Evolutionary conservation across 64 coral and sea anemone genomes (phyloP), one percentile per base, ranked within the genome.

Genomic region (Astreopora myriophthalma): DNA sequence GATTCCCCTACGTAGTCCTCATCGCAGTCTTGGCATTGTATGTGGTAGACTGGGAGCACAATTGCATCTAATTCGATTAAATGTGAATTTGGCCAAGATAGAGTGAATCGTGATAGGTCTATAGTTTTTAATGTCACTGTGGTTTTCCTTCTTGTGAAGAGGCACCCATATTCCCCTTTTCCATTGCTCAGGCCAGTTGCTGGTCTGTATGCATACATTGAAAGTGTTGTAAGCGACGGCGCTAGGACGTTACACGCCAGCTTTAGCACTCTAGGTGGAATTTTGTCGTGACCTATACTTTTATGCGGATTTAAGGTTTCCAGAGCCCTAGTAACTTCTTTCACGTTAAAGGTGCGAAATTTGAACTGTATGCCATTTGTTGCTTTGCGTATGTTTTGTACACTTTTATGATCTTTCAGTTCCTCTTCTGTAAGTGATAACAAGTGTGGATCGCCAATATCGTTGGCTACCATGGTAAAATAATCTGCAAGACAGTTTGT

Each of bases 31-130:
- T n/a, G n/a, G n/a, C n/a, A n/a, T n/a, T n/a, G n/a, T n/a, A n/a
- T n/a, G n/a, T n/a, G n/a, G n/a, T n/a, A n/a, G n/a, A n/a, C n/a
- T n/a, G n/a, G n/a, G n/a, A n/a, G n/a, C n/a, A n/a, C n/a, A n/a
- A n/a, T n/a, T n/a, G n/a, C n/a, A n/a, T n/a, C n/a, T n/a, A n/a
- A n/a, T n/a, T n/a, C n/a, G n/a, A n/a, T n/a, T n/a, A n/a, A n/a
- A n/a, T n/a, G n/a, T n/a, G n/a, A n/a, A n/a, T n/a, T n/a, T n/a
- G n/a, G n/a, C n/a, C n/a, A n/a, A n/a, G n/a, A n/a, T n/a, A n/a
- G n/a, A n/a, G n/a, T n/a, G 48, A 52, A 88, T 35, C 23, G 86
- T 88, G 16, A 87, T 87, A 16, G 68, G 85, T 69, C 68, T 87
- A 24, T 73, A 87, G 34, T 73, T 87, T 34, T 87, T 42, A 13